A percentile compares a stretch with the other conserved stretches of the same genome.
Evolutionary conservation across 1,140 invertebrate genomes (phyloP).

Genomic region (Grapholita molesta): DNA sequence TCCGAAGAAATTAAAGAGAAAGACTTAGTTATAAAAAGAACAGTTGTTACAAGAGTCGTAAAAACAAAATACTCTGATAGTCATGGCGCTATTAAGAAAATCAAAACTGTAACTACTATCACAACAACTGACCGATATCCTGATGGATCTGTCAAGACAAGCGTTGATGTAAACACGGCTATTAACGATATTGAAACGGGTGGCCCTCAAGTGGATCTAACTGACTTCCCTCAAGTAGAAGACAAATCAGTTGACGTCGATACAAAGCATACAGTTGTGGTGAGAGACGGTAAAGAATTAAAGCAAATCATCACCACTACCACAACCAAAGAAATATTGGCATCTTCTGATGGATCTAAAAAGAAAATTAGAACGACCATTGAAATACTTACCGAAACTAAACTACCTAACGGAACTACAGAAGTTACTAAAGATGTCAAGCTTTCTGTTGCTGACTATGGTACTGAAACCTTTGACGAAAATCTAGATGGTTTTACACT

Average conservation of each 20-base stretch:
- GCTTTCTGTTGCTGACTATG: constrained; percentile 63
- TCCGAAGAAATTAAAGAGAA: constrained; percentile 47
- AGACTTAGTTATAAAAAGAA: constrained; percentile 47
- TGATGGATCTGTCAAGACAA: constrained; percentile 55
- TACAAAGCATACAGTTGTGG: constrained; percentile 50
- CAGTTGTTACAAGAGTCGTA: constrained; percentile 44
- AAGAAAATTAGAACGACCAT: constrained; percentile 66
- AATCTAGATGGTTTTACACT: constrained; percentile 55
- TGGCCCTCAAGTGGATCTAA: constrained; percentile 18
- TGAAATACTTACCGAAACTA: constrained; percentile 65
- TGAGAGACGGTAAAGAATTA: constrained; percentile 56
- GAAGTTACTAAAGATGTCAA: constrained; percentile 70
- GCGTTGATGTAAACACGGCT: constrained; percentile 48
- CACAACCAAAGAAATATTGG: constrained; percentile 68
- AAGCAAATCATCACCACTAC: constrained; percentile 66
- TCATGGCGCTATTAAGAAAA: constrained; percentile 40
- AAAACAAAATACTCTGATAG: constrained; percentile 51
- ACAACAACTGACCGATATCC: constrained; percentile 61
- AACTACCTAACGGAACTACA: constrained; percentile 57
- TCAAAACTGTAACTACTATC: constrained; percentile 53
- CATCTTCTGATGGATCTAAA: constrained; percentile 42
- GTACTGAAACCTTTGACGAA: constrained; percentile 51
- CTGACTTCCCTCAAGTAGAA: constrained; percentile 43
- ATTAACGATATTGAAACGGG: constrained; percentile 45
- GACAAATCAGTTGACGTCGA: constrained; percentile 58